phyloP scores from a whole-genome alignment of 1,140 invertebrate species.

The Neuroterus valhalla region DNA sequence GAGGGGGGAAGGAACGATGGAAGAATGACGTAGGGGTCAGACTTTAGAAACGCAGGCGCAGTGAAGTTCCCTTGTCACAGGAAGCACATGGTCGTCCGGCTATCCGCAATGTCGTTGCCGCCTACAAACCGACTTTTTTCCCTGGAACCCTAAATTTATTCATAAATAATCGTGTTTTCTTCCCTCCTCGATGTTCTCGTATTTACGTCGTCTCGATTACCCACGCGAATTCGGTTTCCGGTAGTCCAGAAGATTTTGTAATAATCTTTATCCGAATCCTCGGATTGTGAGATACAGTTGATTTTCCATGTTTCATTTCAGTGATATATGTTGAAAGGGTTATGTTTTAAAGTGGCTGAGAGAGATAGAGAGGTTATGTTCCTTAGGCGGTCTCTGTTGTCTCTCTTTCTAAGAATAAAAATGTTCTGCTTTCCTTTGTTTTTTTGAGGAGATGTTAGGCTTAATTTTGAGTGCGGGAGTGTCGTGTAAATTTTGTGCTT shows the following conservation, averaged over 20 bases:
- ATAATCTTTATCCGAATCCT: no score
- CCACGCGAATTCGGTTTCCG: no score
- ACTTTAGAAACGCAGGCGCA: slow-evolving; percentile 69
- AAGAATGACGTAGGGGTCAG: slow-evolving; percentile 61
- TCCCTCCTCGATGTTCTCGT: slow-evolving; percentile 2
- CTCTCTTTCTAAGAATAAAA: no score
- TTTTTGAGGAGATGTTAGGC: neutral
- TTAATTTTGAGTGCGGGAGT: slow-evolving; percentile 34
- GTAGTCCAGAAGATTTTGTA: no score
- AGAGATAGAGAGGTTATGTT: no score
- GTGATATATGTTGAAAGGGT: no score
- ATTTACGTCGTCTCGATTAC: no score
- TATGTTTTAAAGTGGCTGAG: no score
- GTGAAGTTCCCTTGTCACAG: slow-evolving; percentile 64
- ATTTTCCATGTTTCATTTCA: no score
- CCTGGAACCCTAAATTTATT: slow-evolving; percentile 34
- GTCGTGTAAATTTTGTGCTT: slow-evolving; percentile 40
- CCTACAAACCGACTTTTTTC: slow-evolving; percentile 36
- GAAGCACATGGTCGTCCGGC: slow-evolving; percentile 69
- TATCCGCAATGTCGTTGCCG: slow-evolving; percentile 52
- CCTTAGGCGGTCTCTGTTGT: no score
- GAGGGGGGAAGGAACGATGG: slow-evolving; percentile 37
- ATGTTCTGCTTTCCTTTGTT: neutral
- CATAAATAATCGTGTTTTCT: slow-evolving; percentile 58
- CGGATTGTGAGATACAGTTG: no score